Conservation (phyloP, 2,113 vertebrate species). For the Paratilapia polleni region DNA sequence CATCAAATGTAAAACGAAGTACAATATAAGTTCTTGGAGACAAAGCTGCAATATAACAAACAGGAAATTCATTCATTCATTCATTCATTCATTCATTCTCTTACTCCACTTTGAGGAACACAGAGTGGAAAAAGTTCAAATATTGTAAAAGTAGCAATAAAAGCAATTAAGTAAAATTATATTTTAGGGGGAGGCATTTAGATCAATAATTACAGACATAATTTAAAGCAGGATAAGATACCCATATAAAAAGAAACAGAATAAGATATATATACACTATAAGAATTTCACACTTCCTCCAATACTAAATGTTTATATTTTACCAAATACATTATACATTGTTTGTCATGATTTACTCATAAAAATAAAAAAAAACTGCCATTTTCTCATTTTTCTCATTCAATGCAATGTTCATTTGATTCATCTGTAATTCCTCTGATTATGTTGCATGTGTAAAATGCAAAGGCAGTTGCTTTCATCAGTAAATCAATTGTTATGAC, state of each 20-base stretch:
- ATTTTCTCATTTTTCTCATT: background rate
- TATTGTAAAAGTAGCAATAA: background rate
- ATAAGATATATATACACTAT: background rate
- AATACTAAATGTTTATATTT: background rate
- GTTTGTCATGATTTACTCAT: background rate
- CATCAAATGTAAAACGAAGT: too few species aligned
- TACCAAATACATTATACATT: fast-evolving
- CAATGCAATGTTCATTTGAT: background rate
- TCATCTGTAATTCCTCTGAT: background rate
- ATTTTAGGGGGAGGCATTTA: background rate
- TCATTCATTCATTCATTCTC: background rate
- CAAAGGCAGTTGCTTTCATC: background rate
- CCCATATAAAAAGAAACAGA: background rate
- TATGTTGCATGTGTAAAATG: background rate
- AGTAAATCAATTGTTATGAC: background rate
- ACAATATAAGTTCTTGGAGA: background rate
- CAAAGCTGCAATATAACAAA: background rate
- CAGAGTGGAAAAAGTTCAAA: background rate
- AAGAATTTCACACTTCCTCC: background rate
- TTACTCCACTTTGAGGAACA: too few species aligned
- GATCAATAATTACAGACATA: background rate
- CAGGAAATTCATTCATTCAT: background rate
- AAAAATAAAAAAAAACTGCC: background rate
- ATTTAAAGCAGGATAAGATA: background rate
- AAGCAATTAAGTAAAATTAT: background rate